A percentile compares a stretch with the other conserved stretches of the same genome.
phyloP scores from a whole-genome alignment of 2,888 invertebrate genomes.

The Aromia moschata region DNA sequence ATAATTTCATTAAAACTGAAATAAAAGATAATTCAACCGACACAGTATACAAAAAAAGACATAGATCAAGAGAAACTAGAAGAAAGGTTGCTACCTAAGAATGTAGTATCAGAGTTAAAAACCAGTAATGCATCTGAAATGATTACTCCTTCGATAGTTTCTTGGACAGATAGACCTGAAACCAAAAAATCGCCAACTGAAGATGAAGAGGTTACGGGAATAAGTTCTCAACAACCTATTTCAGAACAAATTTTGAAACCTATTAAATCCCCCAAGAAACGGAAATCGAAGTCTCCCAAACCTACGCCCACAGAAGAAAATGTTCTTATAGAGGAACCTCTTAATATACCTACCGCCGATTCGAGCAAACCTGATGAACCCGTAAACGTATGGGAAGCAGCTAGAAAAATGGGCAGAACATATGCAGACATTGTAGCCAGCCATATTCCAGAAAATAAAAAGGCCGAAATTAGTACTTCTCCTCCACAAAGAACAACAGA shows the following conservation, averaged over 20 bases:
- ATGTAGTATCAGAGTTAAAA: conserved; percentile 47
- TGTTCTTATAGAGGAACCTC: background rate
- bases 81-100: conserved; percentile 48
- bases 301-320: background rate
- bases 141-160: conserved; percentile 7
- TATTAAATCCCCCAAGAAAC: conserved; percentile 9
- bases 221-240: background rate
- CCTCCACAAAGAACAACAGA: conserved; percentile 18
- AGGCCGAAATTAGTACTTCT: conserved; percentile 32
- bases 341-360: background rate
- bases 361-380: background rate
- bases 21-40: conserved; percentile 22
- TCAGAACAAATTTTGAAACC: conserved; percentile 8
- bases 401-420: conserved; percentile 69
- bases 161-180: conserved; percentile 13
- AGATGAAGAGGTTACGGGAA: background rate
- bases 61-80: conserved; percentile 45
- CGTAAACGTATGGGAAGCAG: conserved; percentile 65
- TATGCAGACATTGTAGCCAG: conserved; percentile 76
- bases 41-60: conserved; percentile 27
- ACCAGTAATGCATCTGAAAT: conserved; percentile 37
- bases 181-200: conserved; percentile 3
- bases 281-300: conserved; percentile 22
- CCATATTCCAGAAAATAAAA: conserved; percentile 51
- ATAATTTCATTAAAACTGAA: conserved; percentile 23